Evolutionary conservation across 2,113 vertebrate genomes (phyloP).

Genomic region (Sphyrna mokarran): DNA sequence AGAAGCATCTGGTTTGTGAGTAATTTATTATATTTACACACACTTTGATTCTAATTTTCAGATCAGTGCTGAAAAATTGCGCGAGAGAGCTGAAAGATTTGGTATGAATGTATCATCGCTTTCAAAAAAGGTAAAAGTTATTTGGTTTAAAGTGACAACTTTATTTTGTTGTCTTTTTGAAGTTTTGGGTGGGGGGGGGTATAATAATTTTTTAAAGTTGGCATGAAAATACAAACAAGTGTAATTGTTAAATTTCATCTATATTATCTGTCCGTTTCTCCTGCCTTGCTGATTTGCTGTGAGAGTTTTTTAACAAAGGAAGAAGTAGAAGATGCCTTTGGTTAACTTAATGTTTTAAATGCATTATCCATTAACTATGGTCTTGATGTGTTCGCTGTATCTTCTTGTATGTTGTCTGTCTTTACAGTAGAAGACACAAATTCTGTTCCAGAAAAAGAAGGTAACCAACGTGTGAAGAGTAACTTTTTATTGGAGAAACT

Average conservation of each 20-base stretch:
- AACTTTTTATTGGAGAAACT: neutral
- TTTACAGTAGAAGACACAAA: neutral
- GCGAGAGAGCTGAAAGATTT: constrained; percentile 84
- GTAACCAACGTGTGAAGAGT: neutral
- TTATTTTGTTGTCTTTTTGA: neutral
- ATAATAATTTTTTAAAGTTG: no score
- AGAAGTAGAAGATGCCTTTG: neutral
- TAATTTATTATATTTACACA: neutral
- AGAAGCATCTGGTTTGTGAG: constrained; percentile 11
- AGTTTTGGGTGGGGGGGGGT: neutral
- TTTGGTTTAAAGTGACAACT: neutral
- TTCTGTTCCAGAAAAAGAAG: neutral
- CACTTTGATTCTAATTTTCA: constrained; percentile 44
- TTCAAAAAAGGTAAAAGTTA: constrained; percentile 72
- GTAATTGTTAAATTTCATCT: neutral
- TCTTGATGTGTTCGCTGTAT: neutral
- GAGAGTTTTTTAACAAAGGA: neutral
- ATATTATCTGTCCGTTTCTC: neutral
- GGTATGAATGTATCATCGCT: constrained; percentile 82
- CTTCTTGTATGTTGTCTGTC: neutral
- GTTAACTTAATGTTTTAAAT: neutral
- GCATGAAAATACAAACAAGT: no score
- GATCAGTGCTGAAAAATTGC: constrained; percentile 79
- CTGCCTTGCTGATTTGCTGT: neutral
- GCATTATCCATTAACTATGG: neutral